Evolutionary conservation across 2,797 vertebrate genomes (phyloP).

Genomic region (Lagorchestes hirsutus): DNA sequence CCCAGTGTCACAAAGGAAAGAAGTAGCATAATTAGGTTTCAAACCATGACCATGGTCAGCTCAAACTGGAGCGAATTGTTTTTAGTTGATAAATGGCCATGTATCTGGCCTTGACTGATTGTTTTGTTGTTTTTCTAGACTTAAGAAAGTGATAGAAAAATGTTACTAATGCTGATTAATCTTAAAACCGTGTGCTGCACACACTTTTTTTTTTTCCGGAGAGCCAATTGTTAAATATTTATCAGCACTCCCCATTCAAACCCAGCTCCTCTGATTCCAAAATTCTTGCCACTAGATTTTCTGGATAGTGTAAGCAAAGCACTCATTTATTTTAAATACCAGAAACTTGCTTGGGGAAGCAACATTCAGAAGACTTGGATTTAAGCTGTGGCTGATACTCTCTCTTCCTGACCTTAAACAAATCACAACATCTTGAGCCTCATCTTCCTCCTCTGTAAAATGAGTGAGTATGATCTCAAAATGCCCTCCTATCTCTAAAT

Average conservation of each 20-base stretch:
- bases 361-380: neutral
- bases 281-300: neutral
- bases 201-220: neutral
- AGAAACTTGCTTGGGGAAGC: neutral
- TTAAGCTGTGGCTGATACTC: neutral
- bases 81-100: neutral
- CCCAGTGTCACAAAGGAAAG: neutral
- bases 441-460: neutral
- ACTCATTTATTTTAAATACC: neutral
- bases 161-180: neutral
- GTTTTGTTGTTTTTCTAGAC: neutral
- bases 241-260: neutral
- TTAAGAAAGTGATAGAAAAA: neutral
- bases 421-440: neutral
- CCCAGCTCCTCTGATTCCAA: neutral
- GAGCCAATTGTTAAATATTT: neutral
- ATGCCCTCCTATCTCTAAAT: neutral
- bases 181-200: neutral
- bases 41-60: neutral
- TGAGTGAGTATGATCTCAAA: neutral
- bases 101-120: neutral
- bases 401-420: neutral
- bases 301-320: neutral
- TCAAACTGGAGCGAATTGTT: neutral
- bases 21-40: neutral